phyloP scores from a whole-genome alignment of 2,888 invertebrate genomes.

The Noctua janthina region DNA sequence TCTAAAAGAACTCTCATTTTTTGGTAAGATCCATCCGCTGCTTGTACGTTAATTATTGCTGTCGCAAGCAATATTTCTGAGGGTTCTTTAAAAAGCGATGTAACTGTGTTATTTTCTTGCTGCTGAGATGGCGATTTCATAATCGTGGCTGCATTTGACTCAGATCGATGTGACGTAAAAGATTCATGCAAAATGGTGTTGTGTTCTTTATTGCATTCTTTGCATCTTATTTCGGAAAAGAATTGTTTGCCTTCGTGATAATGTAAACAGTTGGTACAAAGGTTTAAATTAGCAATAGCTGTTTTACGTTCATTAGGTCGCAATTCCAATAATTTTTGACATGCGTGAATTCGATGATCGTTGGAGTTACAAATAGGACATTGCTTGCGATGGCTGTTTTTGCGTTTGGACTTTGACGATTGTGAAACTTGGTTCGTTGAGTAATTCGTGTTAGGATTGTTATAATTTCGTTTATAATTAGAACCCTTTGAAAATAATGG shows the following conservation, averaged over 20 bases:
- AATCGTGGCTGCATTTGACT: too few relatives aligned
- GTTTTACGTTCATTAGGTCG: not conserved
- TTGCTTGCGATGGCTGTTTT: not conserved
- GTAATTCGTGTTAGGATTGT: not conserved
- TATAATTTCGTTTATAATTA: not conserved
- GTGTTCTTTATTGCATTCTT: slow-evolving; percentile 18
- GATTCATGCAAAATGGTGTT: slow-evolving; percentile 14
- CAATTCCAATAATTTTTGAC: not conserved
- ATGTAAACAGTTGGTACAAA: not conserved
- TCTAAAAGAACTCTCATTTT: too few relatives aligned
- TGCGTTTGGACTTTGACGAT: not conserved
- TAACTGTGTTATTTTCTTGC: too few relatives aligned
- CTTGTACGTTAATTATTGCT: too few relatives aligned
- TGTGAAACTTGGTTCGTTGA: not conserved
- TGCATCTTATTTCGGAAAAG: slow-evolving; percentile 14
- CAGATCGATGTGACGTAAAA: too few relatives aligned
- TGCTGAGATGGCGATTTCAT: too few relatives aligned
- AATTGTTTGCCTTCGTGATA: slow-evolving; percentile 12
- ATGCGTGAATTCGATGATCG: not conserved
- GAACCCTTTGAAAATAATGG: not conserved
- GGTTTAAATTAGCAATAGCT: not conserved
- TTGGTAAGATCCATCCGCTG: too few relatives aligned
- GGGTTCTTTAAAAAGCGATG: too few relatives aligned
- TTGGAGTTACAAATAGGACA: not conserved
- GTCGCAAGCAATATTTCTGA: too few relatives aligned